These are phyloP conservation scores for Drosophila hawaiiensis DNA, from an alignment of 2,888 invertebrate species.

Conservation along the genomic window DNA sequence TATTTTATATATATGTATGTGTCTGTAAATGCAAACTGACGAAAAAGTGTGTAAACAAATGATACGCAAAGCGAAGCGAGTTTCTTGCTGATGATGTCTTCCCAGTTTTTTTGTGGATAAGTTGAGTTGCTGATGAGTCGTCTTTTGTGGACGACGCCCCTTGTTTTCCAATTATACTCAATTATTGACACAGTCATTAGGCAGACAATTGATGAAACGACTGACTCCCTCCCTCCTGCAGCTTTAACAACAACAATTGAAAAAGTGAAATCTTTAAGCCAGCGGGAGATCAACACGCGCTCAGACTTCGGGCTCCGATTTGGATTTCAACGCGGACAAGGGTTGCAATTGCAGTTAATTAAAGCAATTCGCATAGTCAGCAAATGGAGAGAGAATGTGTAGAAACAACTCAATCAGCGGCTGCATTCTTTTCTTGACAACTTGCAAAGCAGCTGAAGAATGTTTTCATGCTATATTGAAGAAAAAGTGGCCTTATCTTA, in stretches of 20 bases:
- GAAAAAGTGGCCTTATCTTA: slow-evolving; percentile 54
- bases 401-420: slow-evolving; percentile 46
- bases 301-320: slow-evolving; percentile 27
- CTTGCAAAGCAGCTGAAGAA: slow-evolving; percentile 13
- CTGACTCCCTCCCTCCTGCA: slow-evolving; percentile 33
- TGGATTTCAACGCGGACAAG: slow-evolving; percentile 27
- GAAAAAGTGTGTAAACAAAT: slow-evolving; percentile 72
- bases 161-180: slow-evolving; percentile 78
- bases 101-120: slow-evolving; percentile 16
- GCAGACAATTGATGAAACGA: slow-evolving; percentile 67
- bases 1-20: slow-evolving; percentile 6
- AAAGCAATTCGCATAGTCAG: slow-evolving; percentile 52
- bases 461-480: slow-evolving; percentile 19
- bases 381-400: slow-evolving; percentile 4
- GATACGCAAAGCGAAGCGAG: slow-evolving; percentile 38
- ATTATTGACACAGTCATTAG: slow-evolving; percentile 79
- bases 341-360: slow-evolving; percentile 69
- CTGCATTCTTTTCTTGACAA: slow-evolving; percentile 16
- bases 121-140: slow-evolving; percentile 41
- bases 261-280: slow-evolving; percentile 74
- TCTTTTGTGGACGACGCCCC: slow-evolving; percentile 57
- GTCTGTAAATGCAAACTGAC: slow-evolving; percentile 21
- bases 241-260: slow-evolving; percentile 38
- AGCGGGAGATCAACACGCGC: slow-evolving; percentile 75
- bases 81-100: slow-evolving; percentile 30